Evolutionary conservation across 2,797 vertebrate genomes (phyloP).

Genomic region (Holocentrus rufus): DNA sequence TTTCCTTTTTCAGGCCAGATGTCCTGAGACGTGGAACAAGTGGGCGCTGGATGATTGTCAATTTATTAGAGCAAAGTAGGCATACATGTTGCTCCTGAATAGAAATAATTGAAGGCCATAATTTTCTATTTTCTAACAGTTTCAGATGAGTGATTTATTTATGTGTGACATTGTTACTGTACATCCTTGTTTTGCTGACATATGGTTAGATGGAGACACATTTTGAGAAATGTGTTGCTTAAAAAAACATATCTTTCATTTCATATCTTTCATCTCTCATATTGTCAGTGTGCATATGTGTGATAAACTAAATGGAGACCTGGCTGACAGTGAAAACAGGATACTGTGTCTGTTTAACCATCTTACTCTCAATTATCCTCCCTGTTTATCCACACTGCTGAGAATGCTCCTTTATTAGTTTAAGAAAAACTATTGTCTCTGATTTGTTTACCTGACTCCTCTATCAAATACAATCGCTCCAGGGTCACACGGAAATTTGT

Average conservation of each 20-base stretch:
- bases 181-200: background rate
- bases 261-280: background rate
- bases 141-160: background rate
- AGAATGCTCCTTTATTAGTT: slow-evolving; percentile 4
- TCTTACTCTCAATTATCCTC: background rate
- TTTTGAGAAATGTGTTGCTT: too few relatives aligned
- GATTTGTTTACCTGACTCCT: background rate
- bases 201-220: background rate
- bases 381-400: background rate
- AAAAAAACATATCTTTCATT: too few relatives aligned
- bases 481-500: background rate
- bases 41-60: background rate
- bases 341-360: background rate
- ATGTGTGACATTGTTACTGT: background rate
- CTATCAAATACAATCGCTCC: background rate
- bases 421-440: background rate
- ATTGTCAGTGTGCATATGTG: too few relatives aligned
- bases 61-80: background rate
- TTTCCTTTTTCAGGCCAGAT: background rate
- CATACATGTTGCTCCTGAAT: background rate
- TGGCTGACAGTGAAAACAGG: background rate
- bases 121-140: background rate
- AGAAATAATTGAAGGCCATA: background rate
- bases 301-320: background rate
- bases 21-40: background rate